Base-by-base conservation (phyloP, 2,113 vertebrate species). In the Paramormyrops kingsleyae region DNA sequence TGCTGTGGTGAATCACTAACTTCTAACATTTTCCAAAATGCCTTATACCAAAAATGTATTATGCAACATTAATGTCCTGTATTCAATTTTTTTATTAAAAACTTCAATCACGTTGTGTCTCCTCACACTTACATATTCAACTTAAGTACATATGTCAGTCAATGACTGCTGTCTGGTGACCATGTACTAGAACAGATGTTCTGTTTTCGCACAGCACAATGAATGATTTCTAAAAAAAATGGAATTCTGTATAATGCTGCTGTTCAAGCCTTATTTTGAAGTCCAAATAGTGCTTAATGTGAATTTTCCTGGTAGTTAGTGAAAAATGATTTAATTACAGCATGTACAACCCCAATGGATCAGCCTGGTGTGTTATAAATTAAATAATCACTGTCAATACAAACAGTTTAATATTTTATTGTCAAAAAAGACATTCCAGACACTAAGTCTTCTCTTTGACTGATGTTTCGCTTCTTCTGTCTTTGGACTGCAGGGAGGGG, bases 11-110 rank as follows among this genome's bases (percentile, higher is more conserved):
- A 46, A 35, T 39, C 77, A 46, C 17, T 83, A 17, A 21, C 17
- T 56, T 90, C 91, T 53, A 52, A 88, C 91, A 87, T 74, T 49
- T 89, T 83, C 47, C 88, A 87, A 46, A 12, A 53, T 90, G 62
- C 27, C 90, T 74, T 89, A 90, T 35, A 50, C 59, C 89, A 80
- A 89, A 87, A 91, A 91, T 89, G 80, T 90, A 74, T 70, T 89
- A 86, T 91, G 91, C 91, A 93, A 91, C 92, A 83, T 91, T 92
- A 91, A 87, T 92, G 86, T 88, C 91, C 88, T 94, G 90, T 91
- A 91, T 92, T 92, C 92, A 92, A 83, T 91, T 89, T 89, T 90
- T 90, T 88, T 88, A 92, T 92, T 83, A 89, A 95, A 94, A 93
- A 31, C 8, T 31, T 87, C 4, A 87, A 50, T 17, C 13, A 31